A percentile compares a stretch with the other conserved stretches of the same genome.
These are phyloP conservation scores for Drosophila lini DNA, from an alignment of 1,140 invertebrate genomes.

Conservation along the genomic window DNA sequence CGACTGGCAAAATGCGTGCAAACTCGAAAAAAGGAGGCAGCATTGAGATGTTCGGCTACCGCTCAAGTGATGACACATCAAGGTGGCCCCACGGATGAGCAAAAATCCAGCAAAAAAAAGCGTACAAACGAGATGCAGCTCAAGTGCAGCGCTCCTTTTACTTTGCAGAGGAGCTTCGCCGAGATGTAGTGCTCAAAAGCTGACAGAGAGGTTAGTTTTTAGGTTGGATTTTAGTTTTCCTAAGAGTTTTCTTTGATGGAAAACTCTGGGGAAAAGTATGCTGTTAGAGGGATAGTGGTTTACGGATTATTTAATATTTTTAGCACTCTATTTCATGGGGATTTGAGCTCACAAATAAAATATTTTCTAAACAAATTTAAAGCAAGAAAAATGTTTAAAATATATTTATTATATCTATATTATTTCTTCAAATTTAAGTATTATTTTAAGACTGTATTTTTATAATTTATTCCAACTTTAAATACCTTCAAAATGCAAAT, in stretches of 20 bases:
- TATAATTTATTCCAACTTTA: too few relatives aligned
- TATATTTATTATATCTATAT: neutral
- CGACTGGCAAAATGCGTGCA: conserved; percentile 44
- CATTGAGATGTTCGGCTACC: conserved; percentile 55
- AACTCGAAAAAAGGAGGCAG: conserved; percentile 16
- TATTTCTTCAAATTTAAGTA: neutral
- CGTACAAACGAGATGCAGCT: conserved; percentile 6
- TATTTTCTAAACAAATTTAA: too few relatives aligned
- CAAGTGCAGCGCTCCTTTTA: conserved; percentile 43
- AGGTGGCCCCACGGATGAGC: conserved; percentile 46
- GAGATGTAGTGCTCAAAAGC: conserved; percentile 32
- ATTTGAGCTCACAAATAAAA: too few relatives aligned
- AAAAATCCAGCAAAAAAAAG: conserved; percentile 13
- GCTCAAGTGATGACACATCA: conserved; percentile 70
- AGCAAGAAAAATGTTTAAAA: too few relatives aligned
- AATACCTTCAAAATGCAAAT: neutral
- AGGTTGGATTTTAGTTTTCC: neutral
- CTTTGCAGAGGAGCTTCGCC: conserved; percentile 27
- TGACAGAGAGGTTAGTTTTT: conserved; percentile 19
- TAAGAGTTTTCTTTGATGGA: neutral
- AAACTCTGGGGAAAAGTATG: neutral
- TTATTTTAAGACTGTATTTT: too few relatives aligned
- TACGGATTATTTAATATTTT: neutral
- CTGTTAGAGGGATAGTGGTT: too few relatives aligned
- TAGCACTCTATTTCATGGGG: neutral